Evolutionary conservation across 2,888 invertebrate species (phyloP), one percentile per base, ranked within the genome.

Genomic region (Mystacides longicornis): DNA sequence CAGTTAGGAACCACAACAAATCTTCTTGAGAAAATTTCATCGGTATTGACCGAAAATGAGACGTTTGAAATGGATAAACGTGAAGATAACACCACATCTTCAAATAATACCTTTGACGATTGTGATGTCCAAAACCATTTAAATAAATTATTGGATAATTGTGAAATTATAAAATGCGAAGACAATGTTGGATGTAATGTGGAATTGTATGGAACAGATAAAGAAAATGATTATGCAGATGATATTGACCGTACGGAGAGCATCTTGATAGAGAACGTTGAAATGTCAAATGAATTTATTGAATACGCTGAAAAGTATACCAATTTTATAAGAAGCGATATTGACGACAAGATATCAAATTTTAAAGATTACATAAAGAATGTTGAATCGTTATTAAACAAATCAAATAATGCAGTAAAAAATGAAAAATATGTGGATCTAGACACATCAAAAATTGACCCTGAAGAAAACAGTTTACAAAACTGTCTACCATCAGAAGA

Each of bases 351-450:
- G 65, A 61, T 77, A 1, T 73, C 77, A 23, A 74, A 71, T 56
- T 75, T 77, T 74, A 74, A 75, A 60, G 76, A 75, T 60, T 65
- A 77, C 51, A 63, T 77, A 0, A 72, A 71, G 50, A 77, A 77
- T 61, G 76, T 77, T 1, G 76, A 76, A 61, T 67, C 67, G 54
- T 72, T 75, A 16, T 66, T 77, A 49, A 74, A 75, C 64, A 74
- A 54, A 70, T 62, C 77, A 73, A 16, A 70, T 66, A 59, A 70
- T 72, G 62, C 75, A 75, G 20, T 74, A 72, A 60, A 58, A 71
- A 16, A 68, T 64, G 76, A 71, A 63, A 19, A 49, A 31, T 47
- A 45, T 11, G 42, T 14, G 21, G 51, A 31, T 43, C 21, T 20
- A 11, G 51, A 59, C 47, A 54, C 55, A 46, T 52, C 58, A 9